A percentile compares a stretch with the other conserved stretches of the same genome.
Evolutionary conservation across 2,797 vertebrate genomes (phyloP).

Genomic region (Vireo griseus): DNA sequence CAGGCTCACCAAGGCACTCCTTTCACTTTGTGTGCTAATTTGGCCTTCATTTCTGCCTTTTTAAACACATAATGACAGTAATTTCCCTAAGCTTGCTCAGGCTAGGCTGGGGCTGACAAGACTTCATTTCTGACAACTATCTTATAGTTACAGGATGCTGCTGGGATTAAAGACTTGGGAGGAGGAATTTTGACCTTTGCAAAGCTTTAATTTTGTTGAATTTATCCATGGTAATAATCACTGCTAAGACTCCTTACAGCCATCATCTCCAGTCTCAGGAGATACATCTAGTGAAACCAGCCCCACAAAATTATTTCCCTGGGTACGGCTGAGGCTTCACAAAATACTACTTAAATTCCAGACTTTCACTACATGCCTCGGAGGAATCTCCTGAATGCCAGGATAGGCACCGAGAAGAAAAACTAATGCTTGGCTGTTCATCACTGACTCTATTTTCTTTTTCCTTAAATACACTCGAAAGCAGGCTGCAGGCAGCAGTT

Average conservation of each 20-base stretch:
- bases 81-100: slow-evolving; percentile 13
- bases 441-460: neutral
- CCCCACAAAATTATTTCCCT: neutral
- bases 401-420: neutral
- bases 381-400: neutral
- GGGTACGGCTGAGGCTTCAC: neutral
- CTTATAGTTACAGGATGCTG: neutral
- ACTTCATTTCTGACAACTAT: slow-evolving; percentile 18
- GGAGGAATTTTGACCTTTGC: neutral
- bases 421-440: neutral
- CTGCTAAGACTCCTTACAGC: neutral
- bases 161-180: slow-evolving; percentile 30
- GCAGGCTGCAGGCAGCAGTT: slow-evolving; percentile 5
- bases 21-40: slow-evolving; percentile 2
- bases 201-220: slow-evolving; percentile 45
- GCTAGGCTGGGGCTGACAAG: neutral
- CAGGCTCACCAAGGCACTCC: neutral
- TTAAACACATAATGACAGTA: neutral
- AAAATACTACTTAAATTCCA: neutral
- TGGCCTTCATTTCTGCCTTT: neutral
- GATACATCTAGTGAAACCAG: slow-evolving; percentile 9
- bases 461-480: slow-evolving; percentile 12
- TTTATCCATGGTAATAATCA: slow-evolving; percentile 14
- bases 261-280: neutral
- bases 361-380: neutral